Evolutionary conservation across 2,113 vertebrate species (phyloP), one percentile per base, ranked within the genome.

Genomic region (Tragelaphus imberbis): DNA sequence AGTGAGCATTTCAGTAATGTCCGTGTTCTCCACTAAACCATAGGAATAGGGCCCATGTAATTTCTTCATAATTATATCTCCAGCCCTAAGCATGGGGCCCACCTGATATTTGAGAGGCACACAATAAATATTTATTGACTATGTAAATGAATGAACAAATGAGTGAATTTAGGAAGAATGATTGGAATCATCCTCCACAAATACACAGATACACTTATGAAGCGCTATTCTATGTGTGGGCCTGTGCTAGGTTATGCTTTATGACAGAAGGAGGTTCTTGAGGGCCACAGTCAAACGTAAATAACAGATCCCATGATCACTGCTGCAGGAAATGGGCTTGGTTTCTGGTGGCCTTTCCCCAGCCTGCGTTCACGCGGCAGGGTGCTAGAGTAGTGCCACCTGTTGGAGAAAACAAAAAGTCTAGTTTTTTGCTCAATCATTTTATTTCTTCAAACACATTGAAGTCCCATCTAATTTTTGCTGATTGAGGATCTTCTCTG

Each of bases 391-490:
- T 4, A 84, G 91, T 8, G 95, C 94, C 97, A 95, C 63, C 97
- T 97, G 90, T 81, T 79, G 97, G 97, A 92, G 21, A 47, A 94
- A 92, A 88, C 11, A 36, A 65, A 88, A 95, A 97, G 40, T 33
- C 10, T 63, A 47, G 47, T 5, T 40, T 84, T 95, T 59, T 44
- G 55, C 30, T 79, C 33, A 61, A 59, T 71, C 17, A 7, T 16
- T 40, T 11, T 25, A 65, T 55, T 30, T 21, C 53, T 92, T 79
- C n/a, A 82, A 91, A 92, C 11, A 11, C 0, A 0, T 8, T 47
- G 53, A 25, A 8, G 53, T 79, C n/a, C 19, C 58, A 33, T n/a
- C 51, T 28, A 47, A 61, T 49, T 84, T 77, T 82, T 84, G 86
- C 58, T 61, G n/a, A 55, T n/a, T 27, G 21, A 53, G 40, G 77